These are phyloP conservation scores for Neosilurus mollespiculum DNA, from an alignment of 2,797 vertebrate species.

Conservation along the genomic window DNA sequence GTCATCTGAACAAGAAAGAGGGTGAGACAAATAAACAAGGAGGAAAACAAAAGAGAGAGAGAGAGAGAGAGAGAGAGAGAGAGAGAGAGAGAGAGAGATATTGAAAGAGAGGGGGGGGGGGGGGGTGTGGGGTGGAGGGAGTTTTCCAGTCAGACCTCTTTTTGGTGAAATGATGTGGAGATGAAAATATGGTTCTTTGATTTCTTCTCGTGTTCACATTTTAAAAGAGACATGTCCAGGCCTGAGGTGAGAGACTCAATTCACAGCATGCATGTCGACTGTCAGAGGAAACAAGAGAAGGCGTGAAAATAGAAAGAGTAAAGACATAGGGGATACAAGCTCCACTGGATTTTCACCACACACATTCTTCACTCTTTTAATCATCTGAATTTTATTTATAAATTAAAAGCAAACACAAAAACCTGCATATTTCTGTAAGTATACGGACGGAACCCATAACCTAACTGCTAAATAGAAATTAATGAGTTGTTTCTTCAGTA, in stretches of 20 bases:
- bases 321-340: neutral
- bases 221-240: slow-evolving; percentile 24
- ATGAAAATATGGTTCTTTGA: slow-evolving; percentile 32
- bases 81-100: neutral
- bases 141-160: slow-evolving; percentile 26
- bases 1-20: too few relatives aligned
- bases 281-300: slow-evolving; percentile 27
- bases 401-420: neutral
- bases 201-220: slow-evolving; percentile 38
- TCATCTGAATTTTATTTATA: neutral
- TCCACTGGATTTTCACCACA: slow-evolving; percentile 12
- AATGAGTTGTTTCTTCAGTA: neutral
- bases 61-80: neutral
- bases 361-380: neutral
- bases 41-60: neutral
- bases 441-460: neutral
- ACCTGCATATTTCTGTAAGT: neutral
- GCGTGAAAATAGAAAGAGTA: neutral
- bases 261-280: slow-evolving; percentile 30
- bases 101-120: neutral
- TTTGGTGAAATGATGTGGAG: slow-evolving; percentile 34
- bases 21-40: too few relatives aligned
- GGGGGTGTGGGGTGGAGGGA: neutral
- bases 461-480: neutral
- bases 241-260: slow-evolving; percentile 43